Percentiles rank a stretch among this genome's conserved stretches.
These are phyloP conservation scores for Andinoacara biseriatus DNA, from an alignment of 2,113 vertebrate genomes.

Conservation along the genomic window DNA sequence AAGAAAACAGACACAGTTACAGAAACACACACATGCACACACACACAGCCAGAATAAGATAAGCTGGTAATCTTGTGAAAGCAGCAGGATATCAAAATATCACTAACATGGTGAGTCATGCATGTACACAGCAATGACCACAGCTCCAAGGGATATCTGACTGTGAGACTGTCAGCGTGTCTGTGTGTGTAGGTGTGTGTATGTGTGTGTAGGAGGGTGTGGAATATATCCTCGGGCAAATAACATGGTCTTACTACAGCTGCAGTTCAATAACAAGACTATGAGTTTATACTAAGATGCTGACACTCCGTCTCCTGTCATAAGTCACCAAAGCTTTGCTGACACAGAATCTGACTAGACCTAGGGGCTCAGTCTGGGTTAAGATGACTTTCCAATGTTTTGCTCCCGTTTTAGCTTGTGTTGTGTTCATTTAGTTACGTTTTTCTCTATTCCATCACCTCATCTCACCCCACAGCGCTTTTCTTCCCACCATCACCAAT, in stretches of 20 bases:
- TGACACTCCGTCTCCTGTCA: neutral
- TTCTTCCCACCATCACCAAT: no score
- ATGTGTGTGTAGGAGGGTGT: neutral
- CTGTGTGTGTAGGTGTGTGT: neutral
- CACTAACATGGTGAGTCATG: neutral
- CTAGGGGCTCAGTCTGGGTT: neutral
- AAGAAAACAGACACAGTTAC: no score
- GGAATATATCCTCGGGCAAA: neutral
- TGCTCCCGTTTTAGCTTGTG: neutral
- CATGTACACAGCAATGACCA: neutral
- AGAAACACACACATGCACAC: neutral
- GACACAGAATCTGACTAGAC: slow-evolving; percentile 21
- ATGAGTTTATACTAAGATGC: neutral
- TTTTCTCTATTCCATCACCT: neutral
- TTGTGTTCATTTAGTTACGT: neutral
- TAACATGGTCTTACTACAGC: neutral
- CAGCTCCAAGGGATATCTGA: neutral
- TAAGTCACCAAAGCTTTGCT: slow-evolving; percentile 12
- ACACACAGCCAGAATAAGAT: neutral
- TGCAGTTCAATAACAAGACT: slow-evolving; percentile 16
- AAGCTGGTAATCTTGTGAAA: slow-evolving; percentile 5
- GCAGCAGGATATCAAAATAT: slow-evolving; percentile 4
- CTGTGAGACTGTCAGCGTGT: neutral
- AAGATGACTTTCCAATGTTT: neutral
- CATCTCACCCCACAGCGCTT: neutral